phyloP scores from a whole-genome alignment of 2,113 vertebrate species.

The Uropsilus gracilis region DNA sequence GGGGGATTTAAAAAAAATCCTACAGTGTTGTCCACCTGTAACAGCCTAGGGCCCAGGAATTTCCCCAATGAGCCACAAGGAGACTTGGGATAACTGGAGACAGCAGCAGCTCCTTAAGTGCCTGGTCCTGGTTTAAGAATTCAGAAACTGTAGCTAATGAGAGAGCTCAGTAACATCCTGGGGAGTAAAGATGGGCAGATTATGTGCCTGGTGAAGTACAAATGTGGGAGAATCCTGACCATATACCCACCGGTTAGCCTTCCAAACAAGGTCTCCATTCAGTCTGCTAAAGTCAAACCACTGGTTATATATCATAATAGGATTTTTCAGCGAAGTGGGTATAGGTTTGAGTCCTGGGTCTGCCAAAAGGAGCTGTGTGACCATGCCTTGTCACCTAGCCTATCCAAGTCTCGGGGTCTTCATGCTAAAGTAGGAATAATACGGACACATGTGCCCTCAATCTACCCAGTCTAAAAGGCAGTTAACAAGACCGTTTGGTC shows the following conservation, averaged over 20 bases:
- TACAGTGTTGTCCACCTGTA: not conserved
- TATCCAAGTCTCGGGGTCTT: not conserved
- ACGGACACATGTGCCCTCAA: not conserved
- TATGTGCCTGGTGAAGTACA: not conserved
- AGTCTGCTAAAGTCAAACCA: not conserved
- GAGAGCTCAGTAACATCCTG: not conserved
- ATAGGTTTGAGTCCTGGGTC: not conserved
- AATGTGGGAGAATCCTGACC: not conserved
- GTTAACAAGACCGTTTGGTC: not conserved
- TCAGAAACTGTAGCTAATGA: not conserved
- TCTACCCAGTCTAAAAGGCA: not conserved
- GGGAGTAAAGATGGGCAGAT: not conserved
- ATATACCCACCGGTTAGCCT: too few species aligned
- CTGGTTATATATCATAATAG: not conserved
- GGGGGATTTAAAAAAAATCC: not conserved
- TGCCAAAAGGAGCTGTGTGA: not conserved
- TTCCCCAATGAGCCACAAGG: not conserved
- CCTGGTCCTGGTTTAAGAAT: not conserved
- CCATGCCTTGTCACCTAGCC: not conserved
- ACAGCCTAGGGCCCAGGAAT: not conserved
- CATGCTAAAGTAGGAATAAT: not conserved
- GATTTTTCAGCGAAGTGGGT: too few species aligned
- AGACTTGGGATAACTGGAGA: not conserved
- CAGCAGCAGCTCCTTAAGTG: not conserved
- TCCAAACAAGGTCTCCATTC: not conserved